Base-by-base conservation (phyloP, 2,797 vertebrate species). In the Melanotaenia nigrans region DNA sequence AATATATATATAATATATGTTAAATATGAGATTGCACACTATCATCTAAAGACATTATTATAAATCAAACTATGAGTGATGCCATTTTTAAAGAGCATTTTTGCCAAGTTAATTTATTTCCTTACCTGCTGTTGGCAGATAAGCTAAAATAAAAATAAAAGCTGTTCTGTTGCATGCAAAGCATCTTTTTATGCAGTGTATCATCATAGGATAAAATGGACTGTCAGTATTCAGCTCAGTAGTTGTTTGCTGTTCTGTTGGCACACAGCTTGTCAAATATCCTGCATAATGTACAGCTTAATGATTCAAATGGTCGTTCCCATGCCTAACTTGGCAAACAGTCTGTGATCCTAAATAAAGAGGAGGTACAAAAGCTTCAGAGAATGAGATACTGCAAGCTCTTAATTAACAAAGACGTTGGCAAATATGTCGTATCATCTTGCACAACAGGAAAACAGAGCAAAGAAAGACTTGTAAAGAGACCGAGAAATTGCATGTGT, bases 321-420 rank as follows among this genome's bases (percentile, higher is more conserved):
- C 67, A 24, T 59, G 65, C 33, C 33, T 72, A 12, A 45, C 65
- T 75, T 3, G 24, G 82, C 67, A 78, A 90, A 89, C 71, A 67
- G 54, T 60, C 22, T 56, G 38, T 2, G 28, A 65, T 55, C 36
- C 56, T 0, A 55, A 53, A 84, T 49, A 65, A 78, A 73, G 79
- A 68, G 1, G 14, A 18, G 63, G 6, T 6, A 38, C 22, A 38
- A 4, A 53, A 47, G 40, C 49, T 71, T 71, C 49, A 30, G 16
- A 20, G 33, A 83, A 74, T 56, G 30, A 66, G 80, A 87, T 60
- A 64, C 64, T 36, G 72, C 74, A 81, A 84, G 80, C 85, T 83
- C 81, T 72, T 83, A 63, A 73, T 76, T 54, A 82, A 73, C 53
- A 71, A 72, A 70, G 25, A 68, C 0, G 0, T 10, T n/a, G 25